Base-by-base conservation (phyloP, 1,140 invertebrate species). In the Pachypsylla venusta region DNA sequence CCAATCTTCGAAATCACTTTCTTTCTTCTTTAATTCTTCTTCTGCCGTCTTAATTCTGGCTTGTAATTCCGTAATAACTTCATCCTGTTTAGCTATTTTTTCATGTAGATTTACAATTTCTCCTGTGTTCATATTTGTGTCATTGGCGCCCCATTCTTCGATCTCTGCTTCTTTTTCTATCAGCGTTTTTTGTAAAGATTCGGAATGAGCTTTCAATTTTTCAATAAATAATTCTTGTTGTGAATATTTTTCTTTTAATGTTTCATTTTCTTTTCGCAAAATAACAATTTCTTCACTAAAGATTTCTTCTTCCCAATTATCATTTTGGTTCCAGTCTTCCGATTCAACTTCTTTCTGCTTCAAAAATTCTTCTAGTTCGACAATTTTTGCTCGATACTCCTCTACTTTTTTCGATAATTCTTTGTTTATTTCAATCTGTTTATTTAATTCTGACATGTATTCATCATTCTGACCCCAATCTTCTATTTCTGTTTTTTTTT, bases 1-100 rank as follows among this genome's bases (percentile, higher is more conserved):
- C 42, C 42, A 48, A n/a, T 48, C 42, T 48, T 48, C 42, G 7
- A 48, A 48, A 48, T 48, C 42, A 48, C n/a, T 48, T 48, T 48
- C 42, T 19, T 48, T 48, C 42, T 48, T 48, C n/a, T 19, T 48
- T n/a, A 48, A 48, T 19, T n/a, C 16, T 48, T 48, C 42, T 48
- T 48, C 42, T 4, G n/a, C 42, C 5, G 42, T 19, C 5, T 7
- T 4, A 4, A 48, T n/a, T 48, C 22, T n/a, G 16, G 7, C 22
- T 19, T 48, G 7, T 48, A 48, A n/a, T 48, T 48, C 42, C 4
- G 16, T 19, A 5, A 48, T 22, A 19, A 7, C 22, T 22, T 48
- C 42, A 48, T 48, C 22, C 5, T 19, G 42, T 7, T 7, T 22
- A 3, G 42, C 42, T 4, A 48, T n/a, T 22, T 48, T 48, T 3